Conservation (phyloP, 2,888 invertebrate genomes). For the Drosophila buzzatii region DNA sequence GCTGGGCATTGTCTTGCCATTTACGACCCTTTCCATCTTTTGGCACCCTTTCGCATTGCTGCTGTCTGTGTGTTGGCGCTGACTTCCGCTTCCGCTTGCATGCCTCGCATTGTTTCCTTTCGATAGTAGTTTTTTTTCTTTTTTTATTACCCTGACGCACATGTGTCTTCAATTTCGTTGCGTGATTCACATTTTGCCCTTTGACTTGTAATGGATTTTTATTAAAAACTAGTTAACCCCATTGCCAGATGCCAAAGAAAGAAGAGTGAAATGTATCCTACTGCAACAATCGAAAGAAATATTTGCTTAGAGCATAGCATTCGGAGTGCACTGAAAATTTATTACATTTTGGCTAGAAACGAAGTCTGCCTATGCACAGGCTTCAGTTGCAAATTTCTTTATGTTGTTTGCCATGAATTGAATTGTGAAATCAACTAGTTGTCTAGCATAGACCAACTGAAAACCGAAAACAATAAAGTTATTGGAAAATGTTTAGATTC, state of each 20-base stretch:
- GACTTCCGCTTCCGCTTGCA: constrained; percentile 74
- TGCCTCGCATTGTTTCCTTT: constrained; percentile 52
- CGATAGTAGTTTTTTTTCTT: constrained; percentile 30
- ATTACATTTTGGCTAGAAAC: no score
- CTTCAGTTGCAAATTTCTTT: not conserved
- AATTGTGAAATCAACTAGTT: not conserved
- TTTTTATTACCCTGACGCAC: constrained; percentile 45
- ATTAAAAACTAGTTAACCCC: constrained; percentile 42
- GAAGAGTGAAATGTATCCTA: not conserved
- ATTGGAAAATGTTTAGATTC: no score
- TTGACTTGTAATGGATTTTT: constrained; percentile 51
- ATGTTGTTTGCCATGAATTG: not conserved
- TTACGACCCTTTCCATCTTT: constrained; percentile 32
- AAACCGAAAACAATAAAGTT: not conserved
- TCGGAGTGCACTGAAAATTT: not conserved
- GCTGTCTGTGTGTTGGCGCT: constrained; percentile 52
- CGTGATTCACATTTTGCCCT: constrained; percentile 29
- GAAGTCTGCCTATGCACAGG: not conserved
- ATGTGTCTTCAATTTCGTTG: constrained; percentile 44
- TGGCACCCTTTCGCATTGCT: constrained; percentile 63
- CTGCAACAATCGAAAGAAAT: not conserved
- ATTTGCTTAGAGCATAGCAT: not conserved
- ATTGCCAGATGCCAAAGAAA: not conserved
- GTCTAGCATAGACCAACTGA: not conserved
- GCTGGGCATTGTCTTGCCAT: constrained; percentile 44